These are phyloP conservation scores for Prionace glauca DNA, from an alignment of 2,797 vertebrate species.

Conservation along the genomic window DNA sequence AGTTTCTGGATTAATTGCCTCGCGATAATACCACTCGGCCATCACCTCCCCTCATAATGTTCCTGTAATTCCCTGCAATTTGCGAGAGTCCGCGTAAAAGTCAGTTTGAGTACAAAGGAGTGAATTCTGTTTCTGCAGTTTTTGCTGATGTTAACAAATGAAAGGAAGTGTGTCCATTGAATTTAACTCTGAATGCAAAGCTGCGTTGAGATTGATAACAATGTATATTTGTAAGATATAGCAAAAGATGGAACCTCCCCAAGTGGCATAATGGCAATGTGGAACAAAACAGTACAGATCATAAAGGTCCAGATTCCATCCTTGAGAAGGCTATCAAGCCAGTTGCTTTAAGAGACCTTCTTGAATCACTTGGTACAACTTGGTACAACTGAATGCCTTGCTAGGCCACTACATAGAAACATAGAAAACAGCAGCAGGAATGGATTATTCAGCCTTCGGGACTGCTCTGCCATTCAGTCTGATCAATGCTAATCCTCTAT, in stretches of 20 bases:
- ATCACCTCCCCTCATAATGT: background rate
- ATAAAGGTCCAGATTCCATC: background rate
- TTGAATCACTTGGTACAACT: background rate
- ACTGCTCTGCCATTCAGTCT: too few species aligned
- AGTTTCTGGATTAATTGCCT: too few species aligned
- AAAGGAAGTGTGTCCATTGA: background rate
- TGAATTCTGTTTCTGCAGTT: background rate
- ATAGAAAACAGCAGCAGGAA: too few species aligned
- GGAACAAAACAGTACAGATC: background rate
- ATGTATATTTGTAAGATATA: background rate
- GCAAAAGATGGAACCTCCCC: background rate
- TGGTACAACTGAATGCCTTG: background rate
- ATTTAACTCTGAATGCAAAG: background rate
- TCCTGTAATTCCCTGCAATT: background rate
- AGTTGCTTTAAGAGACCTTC: background rate
- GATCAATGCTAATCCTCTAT: too few species aligned
- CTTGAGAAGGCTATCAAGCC: background rate
- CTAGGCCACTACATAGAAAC: background rate
- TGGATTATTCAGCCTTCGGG: too few species aligned
- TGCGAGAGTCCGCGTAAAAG: background rate
- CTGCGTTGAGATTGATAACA: background rate
- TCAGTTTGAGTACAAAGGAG: background rate
- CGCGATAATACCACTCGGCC: too few species aligned
- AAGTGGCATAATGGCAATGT: background rate
- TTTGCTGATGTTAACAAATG: background rate